A percentile compares a stretch with the other conserved stretches of the same genome.
Conservation (phyloP, 2,113 vertebrate species). For the Periophthalmodon schlosseri region DNA sequence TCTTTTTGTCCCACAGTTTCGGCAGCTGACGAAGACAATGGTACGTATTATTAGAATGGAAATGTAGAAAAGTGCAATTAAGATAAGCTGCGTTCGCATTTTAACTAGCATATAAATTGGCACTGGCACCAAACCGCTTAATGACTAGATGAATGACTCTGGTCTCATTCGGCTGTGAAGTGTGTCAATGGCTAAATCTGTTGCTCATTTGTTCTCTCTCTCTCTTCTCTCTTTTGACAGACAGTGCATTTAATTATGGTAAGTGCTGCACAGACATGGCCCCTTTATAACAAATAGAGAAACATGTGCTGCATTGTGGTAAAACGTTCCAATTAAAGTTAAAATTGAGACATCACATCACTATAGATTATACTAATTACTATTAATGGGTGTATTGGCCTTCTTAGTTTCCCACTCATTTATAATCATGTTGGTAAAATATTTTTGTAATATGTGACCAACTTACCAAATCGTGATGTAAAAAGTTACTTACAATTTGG, state of each 20-base stretch:
- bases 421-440: not conserved
- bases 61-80: constrained; percentile 40
- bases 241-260: constrained; percentile 79
- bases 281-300: constrained; percentile 45
- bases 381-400: not conserved
- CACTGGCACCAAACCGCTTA: constrained; percentile 10
- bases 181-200: constrained; percentile 40
- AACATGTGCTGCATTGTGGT: constrained; percentile 59
- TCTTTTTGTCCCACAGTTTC: constrained; percentile 57
- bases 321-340: constrained; percentile 20
- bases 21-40: constrained; percentile 54
- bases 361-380: not conserved
- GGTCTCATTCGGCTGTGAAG: constrained; percentile 34
- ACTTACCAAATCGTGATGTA: not conserved
- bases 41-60: constrained; percentile 54
- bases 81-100: constrained; percentile 20
- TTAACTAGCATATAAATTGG: constrained; percentile 23
- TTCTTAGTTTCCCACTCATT: not conserved
- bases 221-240: constrained; percentile 59
- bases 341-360: not conserved
- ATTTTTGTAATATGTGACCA: not conserved
- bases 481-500: too few relatives aligned
- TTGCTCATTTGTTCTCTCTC: constrained; percentile 1
- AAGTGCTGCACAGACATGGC: constrained; percentile 50
- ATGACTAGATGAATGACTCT: constrained; percentile 34